phyloP scores from a whole-genome alignment of 2,113 vertebrate genomes.

The Podilymbus podiceps region DNA sequence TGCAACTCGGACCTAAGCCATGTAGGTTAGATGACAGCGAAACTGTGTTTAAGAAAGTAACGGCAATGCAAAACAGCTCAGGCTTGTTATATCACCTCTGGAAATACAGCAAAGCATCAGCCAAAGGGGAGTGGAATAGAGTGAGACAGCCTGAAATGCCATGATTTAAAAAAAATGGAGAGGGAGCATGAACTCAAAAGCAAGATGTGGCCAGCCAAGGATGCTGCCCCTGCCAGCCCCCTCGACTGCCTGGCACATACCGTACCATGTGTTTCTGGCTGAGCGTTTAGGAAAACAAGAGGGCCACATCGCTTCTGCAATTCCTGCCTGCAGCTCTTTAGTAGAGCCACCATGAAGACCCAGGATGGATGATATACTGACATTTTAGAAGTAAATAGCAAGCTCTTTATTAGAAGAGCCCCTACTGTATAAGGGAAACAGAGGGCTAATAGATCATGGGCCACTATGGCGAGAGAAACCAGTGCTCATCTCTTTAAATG shows the following conservation, averaged over 20 bases:
- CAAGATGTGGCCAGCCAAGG: not conserved
- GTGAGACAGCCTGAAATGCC: not conserved
- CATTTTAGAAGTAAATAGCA: not conserved
- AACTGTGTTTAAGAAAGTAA: fast-evolving
- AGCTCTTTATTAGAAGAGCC: not conserved
- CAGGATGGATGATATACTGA: not conserved
- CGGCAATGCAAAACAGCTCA: not conserved
- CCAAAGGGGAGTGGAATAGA: not conserved
- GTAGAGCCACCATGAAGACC: not conserved
- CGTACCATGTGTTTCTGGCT: not conserved
- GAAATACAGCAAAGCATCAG: not conserved
- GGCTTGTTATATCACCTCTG: not conserved
- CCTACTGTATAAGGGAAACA: not conserved
- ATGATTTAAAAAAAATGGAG: not conserved
- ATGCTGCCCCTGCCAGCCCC: not conserved
- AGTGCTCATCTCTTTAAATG: not conserved
- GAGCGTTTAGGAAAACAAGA: not conserved
- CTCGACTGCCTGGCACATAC: fast-evolving
- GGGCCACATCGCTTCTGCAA: not conserved
- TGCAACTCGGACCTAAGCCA: not conserved
- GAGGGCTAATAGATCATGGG: not conserved
- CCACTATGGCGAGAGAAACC: not conserved
- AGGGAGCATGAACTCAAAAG: not conserved
- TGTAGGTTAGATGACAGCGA: fast-evolving
- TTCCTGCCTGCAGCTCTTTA: not conserved